A percentile compares a stretch with the other conserved stretches of the same genome.
Evolutionary conservation across 2,888 invertebrate genomes (phyloP).

Genomic region (Netelia melanura): DNA sequence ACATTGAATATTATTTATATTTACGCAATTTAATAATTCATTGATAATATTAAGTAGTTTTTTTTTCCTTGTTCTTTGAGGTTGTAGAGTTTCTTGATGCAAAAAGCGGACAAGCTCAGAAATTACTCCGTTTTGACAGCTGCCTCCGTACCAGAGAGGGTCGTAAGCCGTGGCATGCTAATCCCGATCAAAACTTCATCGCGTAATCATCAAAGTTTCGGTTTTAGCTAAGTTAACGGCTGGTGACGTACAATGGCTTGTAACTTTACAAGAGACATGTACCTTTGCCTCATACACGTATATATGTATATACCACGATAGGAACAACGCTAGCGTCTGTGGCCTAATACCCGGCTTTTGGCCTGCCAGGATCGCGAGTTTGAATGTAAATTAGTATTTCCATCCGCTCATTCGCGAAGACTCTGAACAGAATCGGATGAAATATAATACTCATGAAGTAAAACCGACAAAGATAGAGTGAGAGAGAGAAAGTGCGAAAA

Average conservation of each 20-base stretch:
- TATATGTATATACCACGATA: conserved; percentile 35
- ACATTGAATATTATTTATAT: background rate
- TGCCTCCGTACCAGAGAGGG: background rate
- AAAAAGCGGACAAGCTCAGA: background rate
- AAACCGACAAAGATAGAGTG: background rate
- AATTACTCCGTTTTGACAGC: background rate
- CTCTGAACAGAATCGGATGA: conserved; percentile 53
- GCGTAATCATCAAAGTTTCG: conserved; percentile 77
- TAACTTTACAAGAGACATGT: conserved; percentile 70
- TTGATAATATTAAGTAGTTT: background rate
- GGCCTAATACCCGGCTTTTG: conserved; percentile 11
- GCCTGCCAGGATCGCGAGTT: conserved; percentile 29
- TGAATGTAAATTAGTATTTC: conserved; percentile 67
- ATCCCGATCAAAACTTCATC: conserved; percentile 76
- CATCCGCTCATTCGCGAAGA: conserved; percentile 61
- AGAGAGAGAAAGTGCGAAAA: conserved; percentile 1
- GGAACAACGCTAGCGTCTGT: conserved; percentile 2
- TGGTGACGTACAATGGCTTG: conserved; percentile 71
- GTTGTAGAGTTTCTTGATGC: background rate
- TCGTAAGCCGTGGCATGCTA: conserved; percentile 68
- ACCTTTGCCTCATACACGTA: conserved; percentile 19
- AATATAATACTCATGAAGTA: conserved; percentile 62
- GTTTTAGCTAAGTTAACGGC: conserved; percentile 72
- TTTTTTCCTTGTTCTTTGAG: background rate
- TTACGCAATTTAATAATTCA: background rate